phyloP scores from a whole-genome alignment of 2,113 vertebrate genomes.

The Mus musculus region GRCm39 chr17:91024501-91025000 shows the following conservation, averaged over 20 bases:
- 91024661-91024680: neutral
- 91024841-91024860: neutral
- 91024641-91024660: neutral
- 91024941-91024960: conserved; percentile 39
- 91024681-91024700: neutral
- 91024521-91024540: neutral
- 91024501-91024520: neutral
- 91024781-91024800: neutral
- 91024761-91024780: conserved; percentile 10
- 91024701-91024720: conserved; percentile 35
- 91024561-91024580: neutral
- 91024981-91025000: neutral
- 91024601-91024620: neutral
- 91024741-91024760: neutral
- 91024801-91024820: neutral
- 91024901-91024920: neutral
- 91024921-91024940: neutral
- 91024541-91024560: neutral
- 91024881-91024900: neutral
- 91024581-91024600: neutral
- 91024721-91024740: neutral
- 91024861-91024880: neutral
- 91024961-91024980: neutral
- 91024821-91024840: neutral
- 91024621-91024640: neutral